A percentile compares a stretch with the other conserved stretches of the same genome.
Conservation (phyloP, 2,888 invertebrate species). For the Furcula furcula region DNA sequence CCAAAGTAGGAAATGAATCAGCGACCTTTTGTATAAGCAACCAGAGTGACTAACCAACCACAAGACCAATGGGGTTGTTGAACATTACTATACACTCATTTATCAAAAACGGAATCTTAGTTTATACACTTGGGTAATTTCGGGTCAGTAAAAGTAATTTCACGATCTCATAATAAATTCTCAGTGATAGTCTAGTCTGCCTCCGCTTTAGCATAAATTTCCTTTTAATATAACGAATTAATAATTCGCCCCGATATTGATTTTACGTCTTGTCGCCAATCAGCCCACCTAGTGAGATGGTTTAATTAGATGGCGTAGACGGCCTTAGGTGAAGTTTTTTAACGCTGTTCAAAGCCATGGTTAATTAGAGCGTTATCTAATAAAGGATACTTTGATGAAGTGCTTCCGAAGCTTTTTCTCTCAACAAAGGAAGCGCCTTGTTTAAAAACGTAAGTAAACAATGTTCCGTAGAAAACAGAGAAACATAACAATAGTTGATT, state of each 20-base stretch:
- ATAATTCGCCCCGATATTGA: conserved; percentile 25
- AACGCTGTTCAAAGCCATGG: conserved; percentile 45
- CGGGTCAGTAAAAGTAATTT: neutral
- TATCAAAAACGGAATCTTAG: too few species aligned
- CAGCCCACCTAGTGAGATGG: conserved; percentile 20
- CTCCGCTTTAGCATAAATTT: conserved; percentile 2
- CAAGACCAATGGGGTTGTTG: too few species aligned
- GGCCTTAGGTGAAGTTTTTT: conserved; percentile 37
- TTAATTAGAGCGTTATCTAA: conserved; percentile 52
- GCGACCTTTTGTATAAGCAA: too few species aligned
- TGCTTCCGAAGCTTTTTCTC: conserved; percentile 31
- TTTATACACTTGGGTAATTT: too few species aligned
- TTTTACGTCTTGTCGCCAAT: conserved; percentile 28
- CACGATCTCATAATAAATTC: neutral
- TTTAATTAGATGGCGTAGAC: conserved; percentile 42
- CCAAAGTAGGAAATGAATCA: too few species aligned
- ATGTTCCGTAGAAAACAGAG: too few species aligned
- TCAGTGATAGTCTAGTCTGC: neutral
- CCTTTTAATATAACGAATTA: conserved; percentile 14
- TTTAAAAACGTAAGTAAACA: too few species aligned
- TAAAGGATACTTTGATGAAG: conserved; percentile 35
- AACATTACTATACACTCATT: too few species aligned
- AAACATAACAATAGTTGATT: too few species aligned
- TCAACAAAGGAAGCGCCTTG: conserved; percentile 33
- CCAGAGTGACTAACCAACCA: too few species aligned